phyloP scores from a whole-genome alignment of 2,113 vertebrate species.

The Aptenodytes forsteri region DNA sequence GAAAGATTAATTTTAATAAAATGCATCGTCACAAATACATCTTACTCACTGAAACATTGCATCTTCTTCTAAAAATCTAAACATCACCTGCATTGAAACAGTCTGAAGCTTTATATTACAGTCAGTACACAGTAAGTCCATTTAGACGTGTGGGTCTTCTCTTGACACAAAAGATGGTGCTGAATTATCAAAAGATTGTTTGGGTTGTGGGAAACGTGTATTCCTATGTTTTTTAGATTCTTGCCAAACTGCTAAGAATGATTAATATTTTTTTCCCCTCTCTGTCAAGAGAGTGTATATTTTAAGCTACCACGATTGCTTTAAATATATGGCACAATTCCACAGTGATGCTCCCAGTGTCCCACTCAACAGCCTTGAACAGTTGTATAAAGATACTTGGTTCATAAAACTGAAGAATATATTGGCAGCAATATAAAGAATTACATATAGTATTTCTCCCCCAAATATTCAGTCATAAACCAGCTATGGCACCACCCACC shows the following conservation, averaged over 20 bases:
- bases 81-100: background rate
- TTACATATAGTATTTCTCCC: background rate
- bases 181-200: background rate
- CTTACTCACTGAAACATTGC: background rate
- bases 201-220: background rate
- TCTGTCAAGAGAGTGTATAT: slow-evolving; percentile 15
- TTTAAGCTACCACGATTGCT: background rate
- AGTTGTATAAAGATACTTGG: background rate
- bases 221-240: background rate
- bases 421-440: background rate
- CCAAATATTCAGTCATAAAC: background rate
- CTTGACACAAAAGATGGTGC: background rate
- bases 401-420: background rate
- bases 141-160: background rate
- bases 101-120: background rate
- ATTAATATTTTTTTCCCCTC: background rate
- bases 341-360: background rate
- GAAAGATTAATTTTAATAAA: background rate
- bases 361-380: background rate
- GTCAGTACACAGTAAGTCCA: background rate
- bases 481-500: background rate
- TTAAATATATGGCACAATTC: background rate
- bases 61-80: background rate
- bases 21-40: background rate
- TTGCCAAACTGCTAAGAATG: background rate